These are phyloP conservation scores for Seriola dumerili DNA, from an alignment of 2,113 vertebrate species.

Conservation along the genomic window DNA sequence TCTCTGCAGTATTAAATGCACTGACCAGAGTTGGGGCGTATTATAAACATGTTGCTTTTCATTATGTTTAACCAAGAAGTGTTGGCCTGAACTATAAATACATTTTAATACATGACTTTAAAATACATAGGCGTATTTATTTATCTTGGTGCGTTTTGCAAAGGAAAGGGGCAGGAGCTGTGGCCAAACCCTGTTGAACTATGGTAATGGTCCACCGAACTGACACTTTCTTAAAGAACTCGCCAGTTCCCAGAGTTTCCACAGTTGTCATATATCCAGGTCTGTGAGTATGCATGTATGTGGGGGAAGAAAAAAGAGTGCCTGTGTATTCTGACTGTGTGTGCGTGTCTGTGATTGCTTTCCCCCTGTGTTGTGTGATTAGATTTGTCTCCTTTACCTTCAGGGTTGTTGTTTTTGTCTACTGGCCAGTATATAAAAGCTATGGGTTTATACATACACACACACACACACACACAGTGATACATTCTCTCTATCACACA, in stretches of 20 bases:
- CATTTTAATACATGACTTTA: constrained; percentile 48
- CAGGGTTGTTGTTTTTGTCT: constrained; percentile 75
- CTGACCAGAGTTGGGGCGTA: constrained; percentile 17
- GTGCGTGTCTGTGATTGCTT: constrained; percentile 48
- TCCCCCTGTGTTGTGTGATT: constrained; percentile 68
- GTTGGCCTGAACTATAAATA: constrained; percentile 44
- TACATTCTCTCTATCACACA: not conserved
- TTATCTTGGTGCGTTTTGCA: constrained; percentile 66
- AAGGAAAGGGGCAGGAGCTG: constrained; percentile 54
- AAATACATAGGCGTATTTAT: constrained; percentile 67
- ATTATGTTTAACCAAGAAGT: constrained; percentile 49
- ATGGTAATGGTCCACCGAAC: constrained; percentile 60
- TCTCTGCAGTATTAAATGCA: constrained; percentile 4
- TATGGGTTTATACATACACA: constrained; percentile 35
- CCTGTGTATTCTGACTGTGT: constrained; percentile 40
- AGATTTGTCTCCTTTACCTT: constrained; percentile 78
- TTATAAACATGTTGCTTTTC: constrained; percentile 57
- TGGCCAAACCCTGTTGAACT: constrained; percentile 64
- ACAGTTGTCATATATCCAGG: constrained; percentile 67
- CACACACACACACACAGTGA: constrained; percentile 29
- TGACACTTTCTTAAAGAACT: constrained; percentile 59
- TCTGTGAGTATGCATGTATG: constrained; percentile 64
- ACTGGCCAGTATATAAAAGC: constrained; percentile 69
- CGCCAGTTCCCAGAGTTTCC: constrained; percentile 76
- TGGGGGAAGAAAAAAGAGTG: constrained; percentile 43